Evolutionary conservation across 2,888 invertebrate genomes (phyloP).

Genomic region (Bembecia ichneumoniformis): DNA sequence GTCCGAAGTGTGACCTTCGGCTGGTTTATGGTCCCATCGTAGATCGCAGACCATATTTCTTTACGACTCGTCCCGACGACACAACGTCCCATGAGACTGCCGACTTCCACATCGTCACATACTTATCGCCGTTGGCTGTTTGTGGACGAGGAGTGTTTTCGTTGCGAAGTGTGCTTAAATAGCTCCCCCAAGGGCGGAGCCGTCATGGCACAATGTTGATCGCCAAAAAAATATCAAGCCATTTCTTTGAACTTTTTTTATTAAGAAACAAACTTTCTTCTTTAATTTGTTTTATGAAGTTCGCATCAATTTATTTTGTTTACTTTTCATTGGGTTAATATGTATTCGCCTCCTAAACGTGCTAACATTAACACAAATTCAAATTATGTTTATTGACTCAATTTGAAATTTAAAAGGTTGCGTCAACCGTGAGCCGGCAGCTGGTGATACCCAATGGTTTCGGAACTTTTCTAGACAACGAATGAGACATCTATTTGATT

Average conservation of each 20-base stretch:
- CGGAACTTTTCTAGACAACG: not conserved
- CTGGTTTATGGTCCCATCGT: conserved; percentile 21
- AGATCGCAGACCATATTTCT: conserved; percentile 21
- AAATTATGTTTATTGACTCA: conserved; percentile 20
- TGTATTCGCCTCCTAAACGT: too few species aligned
- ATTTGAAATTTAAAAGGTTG: conserved; percentile 21
- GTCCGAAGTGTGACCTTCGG: conserved; percentile 21
- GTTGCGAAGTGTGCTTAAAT: not conserved
- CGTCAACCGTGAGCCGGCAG: too few species aligned
- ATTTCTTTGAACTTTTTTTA: conserved; percentile 35
- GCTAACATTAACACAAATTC: too few species aligned
- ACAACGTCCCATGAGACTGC: conserved; percentile 2
- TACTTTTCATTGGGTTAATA: too few species aligned
- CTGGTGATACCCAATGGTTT: too few species aligned
- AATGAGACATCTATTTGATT: conserved; percentile 36
- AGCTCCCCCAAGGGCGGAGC: not conserved
- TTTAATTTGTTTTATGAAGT: conserved; percentile 38
- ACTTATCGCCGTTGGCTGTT: not conserved
- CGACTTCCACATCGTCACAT: not conserved
- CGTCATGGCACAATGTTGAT: not conserved
- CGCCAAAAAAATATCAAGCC: conserved; percentile 21
- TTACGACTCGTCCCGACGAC: conserved; percentile 5
- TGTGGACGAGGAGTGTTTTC: not conserved
- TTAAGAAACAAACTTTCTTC: conserved; percentile 33
- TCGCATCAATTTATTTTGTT: conserved; percentile 29